Conservation (phyloP, 2,797 vertebrate species). For the Orientallactaga sibirica region DNA sequence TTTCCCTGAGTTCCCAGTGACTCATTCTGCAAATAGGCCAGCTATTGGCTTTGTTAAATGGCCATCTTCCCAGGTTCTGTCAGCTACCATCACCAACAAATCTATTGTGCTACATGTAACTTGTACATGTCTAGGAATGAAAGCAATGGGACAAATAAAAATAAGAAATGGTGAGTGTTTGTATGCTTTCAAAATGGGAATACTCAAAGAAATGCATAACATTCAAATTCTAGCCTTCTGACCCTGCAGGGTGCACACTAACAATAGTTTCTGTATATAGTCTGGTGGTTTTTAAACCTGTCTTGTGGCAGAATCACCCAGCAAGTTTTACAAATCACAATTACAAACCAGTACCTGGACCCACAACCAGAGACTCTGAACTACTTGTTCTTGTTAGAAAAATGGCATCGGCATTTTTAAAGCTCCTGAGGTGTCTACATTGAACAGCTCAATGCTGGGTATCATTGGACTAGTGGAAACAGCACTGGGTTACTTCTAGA, state of each 20-base stretch:
- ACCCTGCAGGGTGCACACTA: background rate
- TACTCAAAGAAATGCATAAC: background rate
- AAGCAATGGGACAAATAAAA: background rate
- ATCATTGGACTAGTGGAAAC: background rate
- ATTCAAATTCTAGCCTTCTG: conserved; percentile 19
- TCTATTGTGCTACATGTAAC: background rate
- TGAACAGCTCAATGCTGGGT: background rate
- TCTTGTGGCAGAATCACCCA: background rate
- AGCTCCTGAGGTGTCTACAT: background rate
- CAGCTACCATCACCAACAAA: background rate
- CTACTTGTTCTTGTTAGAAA: background rate
- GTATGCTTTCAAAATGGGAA: background rate
- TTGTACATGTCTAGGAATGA: background rate
- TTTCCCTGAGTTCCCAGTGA: background rate
- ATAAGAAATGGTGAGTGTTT: background rate
- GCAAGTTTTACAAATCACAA: conserved; percentile 44
- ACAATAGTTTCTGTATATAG: background rate
- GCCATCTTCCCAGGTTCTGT: background rate
- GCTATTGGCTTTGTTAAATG: conserved; percentile 13
- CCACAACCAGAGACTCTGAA: background rate
- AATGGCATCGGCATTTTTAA: background rate
- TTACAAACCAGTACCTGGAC: background rate
- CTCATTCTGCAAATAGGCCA: background rate
- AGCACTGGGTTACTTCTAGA: background rate
- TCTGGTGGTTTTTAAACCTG: background rate